These are phyloP conservation scores for Apotomis capreana DNA, from an alignment of 2,888 invertebrate genomes.

Conservation along the genomic window DNA sequence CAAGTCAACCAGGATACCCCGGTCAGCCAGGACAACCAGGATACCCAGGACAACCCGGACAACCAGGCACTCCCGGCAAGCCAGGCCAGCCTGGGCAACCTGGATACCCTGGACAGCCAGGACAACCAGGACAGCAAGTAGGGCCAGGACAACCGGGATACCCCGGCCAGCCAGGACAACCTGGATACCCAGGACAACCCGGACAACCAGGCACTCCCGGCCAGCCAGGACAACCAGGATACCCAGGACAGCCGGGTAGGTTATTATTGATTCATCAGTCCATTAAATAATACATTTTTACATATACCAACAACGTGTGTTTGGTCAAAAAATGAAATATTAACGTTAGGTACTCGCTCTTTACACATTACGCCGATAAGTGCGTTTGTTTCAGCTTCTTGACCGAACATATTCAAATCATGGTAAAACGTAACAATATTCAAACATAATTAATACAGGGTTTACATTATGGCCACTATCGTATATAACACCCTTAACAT, in stretches of 20 bases:
- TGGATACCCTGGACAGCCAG: slow-evolving; percentile 39
- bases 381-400: no score
- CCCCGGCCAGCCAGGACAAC: slow-evolving; percentile 10
- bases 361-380: no score
- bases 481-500: no score
- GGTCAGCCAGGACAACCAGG: slow-evolving; percentile 49
- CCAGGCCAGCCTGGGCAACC: slow-evolving; percentile 35
- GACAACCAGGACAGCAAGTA: slow-evolving; percentile 11
- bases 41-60: slow-evolving; percentile 39
- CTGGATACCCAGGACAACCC: slow-evolving; percentile 20
- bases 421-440: no score
- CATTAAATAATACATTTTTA: no score
- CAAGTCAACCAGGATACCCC: slow-evolving; percentile 32
- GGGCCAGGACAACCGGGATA: slow-evolving; percentile 34
- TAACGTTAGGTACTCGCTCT: no score
- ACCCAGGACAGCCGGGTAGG: slow-evolving; percentile 49
- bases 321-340: no score
- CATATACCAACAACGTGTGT: no score
- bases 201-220: neutral
- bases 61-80: slow-evolving; percentile 33
- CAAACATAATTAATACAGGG: no score
- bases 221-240: slow-evolving; percentile 32
- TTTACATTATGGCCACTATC: no score
- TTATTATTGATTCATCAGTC: no score
- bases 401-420: no score